Evolutionary conservation across 1,140 invertebrate species (phyloP).

Genomic region (Atta cephalotes): DNA sequence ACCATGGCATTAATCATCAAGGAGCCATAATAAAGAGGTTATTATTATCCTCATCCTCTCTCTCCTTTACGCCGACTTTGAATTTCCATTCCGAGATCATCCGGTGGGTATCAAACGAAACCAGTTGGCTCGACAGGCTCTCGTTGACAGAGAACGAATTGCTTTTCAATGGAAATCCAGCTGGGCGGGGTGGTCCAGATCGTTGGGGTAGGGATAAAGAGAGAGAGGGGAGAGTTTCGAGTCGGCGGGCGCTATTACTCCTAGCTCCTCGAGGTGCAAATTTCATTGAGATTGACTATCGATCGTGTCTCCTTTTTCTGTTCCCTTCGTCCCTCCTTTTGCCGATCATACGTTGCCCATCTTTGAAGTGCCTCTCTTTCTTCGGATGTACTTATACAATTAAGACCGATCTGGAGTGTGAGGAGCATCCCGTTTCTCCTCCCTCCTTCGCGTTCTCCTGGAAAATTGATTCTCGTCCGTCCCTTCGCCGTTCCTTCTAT

Average conservation of each 20-base stretch:
- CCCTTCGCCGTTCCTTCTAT: not conserved
- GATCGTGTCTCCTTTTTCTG: slow-evolving; percentile 61
- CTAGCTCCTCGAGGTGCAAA: slow-evolving; percentile 75
- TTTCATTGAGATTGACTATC: slow-evolving; percentile 77
- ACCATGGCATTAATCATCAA: slow-evolving; percentile 57
- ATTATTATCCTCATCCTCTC: slow-evolving; percentile 48
- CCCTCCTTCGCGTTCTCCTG: slow-evolving; percentile 25
- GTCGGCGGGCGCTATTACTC: slow-evolving; percentile 69
- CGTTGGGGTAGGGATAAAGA: not conserved
- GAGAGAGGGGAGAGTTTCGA: not conserved
- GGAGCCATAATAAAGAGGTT: slow-evolving; percentile 67
- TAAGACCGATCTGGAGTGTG: slow-evolving; percentile 55
- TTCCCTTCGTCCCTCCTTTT: not conserved
- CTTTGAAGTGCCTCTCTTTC: slow-evolving; percentile 19
- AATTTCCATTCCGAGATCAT: slow-evolving; percentile 28
- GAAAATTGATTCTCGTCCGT: slow-evolving; percentile 73
- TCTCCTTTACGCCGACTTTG: not conserved
- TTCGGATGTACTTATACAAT: slow-evolving; percentile 71
- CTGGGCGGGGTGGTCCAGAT: slow-evolving; percentile 20
- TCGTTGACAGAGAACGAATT: slow-evolving; percentile 76
- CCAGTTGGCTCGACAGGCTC: slow-evolving; percentile 66
- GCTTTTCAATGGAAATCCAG: slow-evolving; percentile 75
- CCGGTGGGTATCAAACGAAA: slow-evolving; percentile 54
- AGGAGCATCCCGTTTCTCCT: slow-evolving; percentile 11
- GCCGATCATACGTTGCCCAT: slow-evolving; percentile 24